Conservation (phyloP, 1,140 invertebrate species). For the Venustaconcha ellipsiformis region DNA sequence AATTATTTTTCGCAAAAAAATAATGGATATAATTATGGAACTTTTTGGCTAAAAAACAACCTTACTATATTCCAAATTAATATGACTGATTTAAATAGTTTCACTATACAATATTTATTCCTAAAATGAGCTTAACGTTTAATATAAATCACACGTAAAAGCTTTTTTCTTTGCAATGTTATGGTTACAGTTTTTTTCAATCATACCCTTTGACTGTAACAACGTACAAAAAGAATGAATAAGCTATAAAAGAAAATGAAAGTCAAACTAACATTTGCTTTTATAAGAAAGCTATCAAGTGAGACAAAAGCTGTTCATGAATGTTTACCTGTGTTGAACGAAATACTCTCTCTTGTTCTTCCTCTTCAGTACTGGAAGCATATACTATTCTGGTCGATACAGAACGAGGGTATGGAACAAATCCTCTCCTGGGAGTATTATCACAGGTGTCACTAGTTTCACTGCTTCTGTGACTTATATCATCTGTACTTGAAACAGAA, state of each 20-base stretch:
- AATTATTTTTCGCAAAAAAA: too few species aligned
- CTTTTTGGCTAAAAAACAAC: too few species aligned
- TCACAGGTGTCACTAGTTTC: slow-evolving; percentile 37
- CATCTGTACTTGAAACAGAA: slow-evolving; percentile 51
- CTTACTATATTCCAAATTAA: too few species aligned
- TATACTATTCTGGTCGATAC: slow-evolving; percentile 37
- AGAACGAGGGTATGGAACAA: slow-evolving; percentile 45
- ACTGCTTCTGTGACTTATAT: slow-evolving; percentile 41
- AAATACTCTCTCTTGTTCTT: slow-evolving; percentile 40
- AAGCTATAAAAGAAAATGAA: background rate
- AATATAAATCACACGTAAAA: too few species aligned
- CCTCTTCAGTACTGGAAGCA: slow-evolving; percentile 54
- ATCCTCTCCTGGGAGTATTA: slow-evolving; percentile 37
- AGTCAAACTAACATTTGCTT: background rate
- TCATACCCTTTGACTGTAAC: too few species aligned
- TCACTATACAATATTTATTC: too few species aligned
- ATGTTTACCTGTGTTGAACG: slow-evolving; percentile 48
- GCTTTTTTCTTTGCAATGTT: too few species aligned
- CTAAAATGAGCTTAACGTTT: too few species aligned
- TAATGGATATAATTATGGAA: too few species aligned
- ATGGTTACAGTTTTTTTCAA: too few species aligned
- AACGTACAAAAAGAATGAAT: too few species aligned
- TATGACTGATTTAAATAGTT: too few species aligned
- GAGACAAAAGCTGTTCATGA: background rate
- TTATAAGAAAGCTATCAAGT: background rate